Base-by-base conservation (phyloP, 2,113 vertebrate species). In the Genyomyrus donnyi region DNA sequence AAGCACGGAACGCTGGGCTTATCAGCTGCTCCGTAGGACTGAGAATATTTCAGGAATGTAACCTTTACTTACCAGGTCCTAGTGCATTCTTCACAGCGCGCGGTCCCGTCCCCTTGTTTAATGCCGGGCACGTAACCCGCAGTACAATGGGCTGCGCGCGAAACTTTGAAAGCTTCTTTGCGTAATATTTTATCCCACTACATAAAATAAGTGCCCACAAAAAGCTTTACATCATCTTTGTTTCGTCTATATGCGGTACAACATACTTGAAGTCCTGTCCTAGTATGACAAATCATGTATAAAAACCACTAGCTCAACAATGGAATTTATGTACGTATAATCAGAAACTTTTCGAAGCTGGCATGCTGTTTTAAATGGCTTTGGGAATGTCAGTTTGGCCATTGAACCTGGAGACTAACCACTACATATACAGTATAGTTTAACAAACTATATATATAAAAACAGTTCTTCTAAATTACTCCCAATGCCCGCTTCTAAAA, bases 21-120 rank as follows among this genome's bases (percentile, higher is more conserved):
- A 94, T 95, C 93, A 94, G 93, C 92, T 93, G 92, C 92, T 90
- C 85, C 87, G 90, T 89, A 80, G 90, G 90, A 92, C 87, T 89
- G 70, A 89, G 56, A 90, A 93, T 91, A 89, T 91, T 89, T 92
- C 89, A 90, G 85, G 24, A 90, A 58, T 62, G 91, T 90, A 89
- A 62, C 6, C 27, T 3, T 2, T 91, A 87, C 49, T 48, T 87
- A 52, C 45, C n/a, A 52, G 49, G 11, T 52, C 45, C 49, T 53
- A 52, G 24, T 31, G 85, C 85, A 53, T 87, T 35, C 85, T 52
- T 45, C 17, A 48, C 85, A 39, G 11, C 83, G 46, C 45, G 35
- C 74, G 74, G 74, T 19, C 35, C 15, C 35, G 11, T 80, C 74
- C 74, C 15, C 19, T 80, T 77, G 70, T 77, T 77, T 39, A 35